Base-by-base conservation (phyloP, 2,113 vertebrate genomes). In the Amphiprion ocellaris region DNA sequence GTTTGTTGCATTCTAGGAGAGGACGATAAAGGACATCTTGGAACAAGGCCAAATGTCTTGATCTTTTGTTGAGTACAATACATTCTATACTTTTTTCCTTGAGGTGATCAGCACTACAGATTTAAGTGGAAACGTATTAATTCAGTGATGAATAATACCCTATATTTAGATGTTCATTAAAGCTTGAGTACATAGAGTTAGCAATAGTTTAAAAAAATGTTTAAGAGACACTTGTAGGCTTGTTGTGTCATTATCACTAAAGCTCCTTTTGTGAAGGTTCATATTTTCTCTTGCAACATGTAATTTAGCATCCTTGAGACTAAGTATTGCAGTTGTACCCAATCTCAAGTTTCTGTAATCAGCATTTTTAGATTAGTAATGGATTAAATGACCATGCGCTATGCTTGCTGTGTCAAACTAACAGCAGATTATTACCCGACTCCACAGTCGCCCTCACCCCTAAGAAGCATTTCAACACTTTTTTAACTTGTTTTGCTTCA, bases 201-300 rank as follows among this genome's bases (percentile, higher is more conserved):
- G 33, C 16, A 5, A 52, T 33, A 23, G 10, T 62, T 59, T 64
- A 2, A 44, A 46, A 24, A 49, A 73, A 44, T 58, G 37, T 47
- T 67, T 64, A 49, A 1, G 12, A 15, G 10, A 17, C 61, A 66
- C 19, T 52, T 33, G 12, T 33, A 59, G 17, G 8, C 61, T 41
- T 30, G 33, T 37, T 56, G 24, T 16, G 9, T 67, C 54, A 52
- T 52, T 52, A 52, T 26, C 54, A 2, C 12, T 21, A 60, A 33
- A 52, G 71, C 21, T 9, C 24, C 28, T 55, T 60, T 68, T 68
- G 17, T 67, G 24, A 62, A 16, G 17, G 70, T 65, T 66, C 26
- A 1, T 49, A 65, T 74, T 59, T 50, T 23, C 15, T 66, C 21
- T 28, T 47, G 46, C 19, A 55, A 61, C 55, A 75, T 62, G 5